A percentile compares a stretch with the other conserved stretches of the same genome.
phyloP scores from a whole-genome alignment of 2,888 invertebrate genomes.

The Agonopterix subpropinquella region DNA sequence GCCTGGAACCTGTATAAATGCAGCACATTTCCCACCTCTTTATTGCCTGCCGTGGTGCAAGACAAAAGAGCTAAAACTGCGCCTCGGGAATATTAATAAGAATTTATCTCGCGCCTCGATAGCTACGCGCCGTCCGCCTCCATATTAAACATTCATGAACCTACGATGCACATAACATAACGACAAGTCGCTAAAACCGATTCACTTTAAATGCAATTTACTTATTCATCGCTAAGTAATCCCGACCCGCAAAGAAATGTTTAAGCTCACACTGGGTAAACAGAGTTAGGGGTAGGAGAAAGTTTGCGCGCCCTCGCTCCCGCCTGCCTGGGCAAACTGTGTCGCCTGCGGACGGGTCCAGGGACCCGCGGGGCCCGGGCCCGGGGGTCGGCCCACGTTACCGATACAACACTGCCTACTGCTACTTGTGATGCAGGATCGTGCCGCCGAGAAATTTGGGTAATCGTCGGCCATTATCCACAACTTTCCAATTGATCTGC shows the following conservation, averaged over 20 bases:
- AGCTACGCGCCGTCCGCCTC: slow-evolving; percentile 21
- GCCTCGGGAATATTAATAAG: slow-evolving; percentile 60
- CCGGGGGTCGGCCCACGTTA: slow-evolving; percentile 17
- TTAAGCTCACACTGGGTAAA: slow-evolving; percentile 35
- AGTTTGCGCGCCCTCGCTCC: slow-evolving; percentile 32
- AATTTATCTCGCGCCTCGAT: slow-evolving; percentile 45
- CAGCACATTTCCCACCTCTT: slow-evolving; percentile 65
- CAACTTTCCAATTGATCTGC: slow-evolving; percentile 13
- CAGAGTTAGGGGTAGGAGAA: slow-evolving; percentile 37
- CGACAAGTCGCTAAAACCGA: slow-evolving; percentile 15
- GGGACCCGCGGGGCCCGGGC: slow-evolving; percentile 9
- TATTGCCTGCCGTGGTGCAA: slow-evolving; percentile 55
- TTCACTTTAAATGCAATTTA: slow-evolving; percentile 42
- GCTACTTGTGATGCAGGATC: slow-evolving; percentile 29
- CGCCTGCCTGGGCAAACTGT: slow-evolving; percentile 20
- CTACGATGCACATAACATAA: slow-evolving; percentile 10
- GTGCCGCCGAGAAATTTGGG: slow-evolving; percentile 28
- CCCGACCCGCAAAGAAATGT: slow-evolving; percentile 37
- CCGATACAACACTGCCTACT: slow-evolving; percentile 11
- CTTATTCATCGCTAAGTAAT: slow-evolving; percentile 45
- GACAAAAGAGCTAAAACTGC: slow-evolving; percentile 63
- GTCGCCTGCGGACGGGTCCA: slow-evolving; percentile 11
- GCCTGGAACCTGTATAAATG: slow-evolving; percentile 59
- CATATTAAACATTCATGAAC: slow-evolving; percentile 40
- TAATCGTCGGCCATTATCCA: slow-evolving; percentile 19